A percentile compares a stretch with the other conserved stretches of the same genome.
These are phyloP conservation scores for Oreotrochilus melanogaster DNA, from an alignment of 2,113 vertebrate species.

Conservation along the genomic window DNA sequence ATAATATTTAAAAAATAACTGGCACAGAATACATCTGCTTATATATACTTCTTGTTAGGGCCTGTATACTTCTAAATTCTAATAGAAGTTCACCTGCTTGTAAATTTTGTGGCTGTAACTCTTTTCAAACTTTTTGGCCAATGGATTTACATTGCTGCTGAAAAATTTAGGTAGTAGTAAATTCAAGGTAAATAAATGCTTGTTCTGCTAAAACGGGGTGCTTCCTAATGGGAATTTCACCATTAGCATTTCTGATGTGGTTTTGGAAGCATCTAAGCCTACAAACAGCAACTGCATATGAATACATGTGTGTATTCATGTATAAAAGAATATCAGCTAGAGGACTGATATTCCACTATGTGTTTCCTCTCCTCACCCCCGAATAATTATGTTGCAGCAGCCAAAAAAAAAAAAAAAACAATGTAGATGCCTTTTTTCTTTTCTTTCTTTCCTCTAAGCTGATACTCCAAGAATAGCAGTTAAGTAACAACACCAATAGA, in stretches of 20 bases:
- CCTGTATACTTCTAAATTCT: background rate
- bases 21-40: background rate
- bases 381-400: background rate
- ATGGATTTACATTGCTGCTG: background rate
- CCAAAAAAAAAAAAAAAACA: background rate
- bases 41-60: background rate
- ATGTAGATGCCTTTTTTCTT: background rate
- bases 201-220: background rate
- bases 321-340: background rate
- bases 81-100: background rate
- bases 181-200: background rate
- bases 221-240: background rate
- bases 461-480: background rate
- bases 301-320: background rate
- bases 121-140: background rate
- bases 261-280: background rate
- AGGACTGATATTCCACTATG: background rate
- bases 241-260: background rate
- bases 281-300: background rate
- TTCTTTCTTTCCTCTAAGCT: background rate
- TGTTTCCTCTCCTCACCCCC: too few relatives aligned
- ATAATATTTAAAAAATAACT: background rate
- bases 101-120: background rate
- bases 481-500: conserved; percentile 54
- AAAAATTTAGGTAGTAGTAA: background rate